A percentile compares a stretch with the other conserved stretches of the same genome.
These are phyloP conservation scores for Arothron firmamentum DNA, from an alignment of 2,113 vertebrate species.

Conservation along the genomic window DNA sequence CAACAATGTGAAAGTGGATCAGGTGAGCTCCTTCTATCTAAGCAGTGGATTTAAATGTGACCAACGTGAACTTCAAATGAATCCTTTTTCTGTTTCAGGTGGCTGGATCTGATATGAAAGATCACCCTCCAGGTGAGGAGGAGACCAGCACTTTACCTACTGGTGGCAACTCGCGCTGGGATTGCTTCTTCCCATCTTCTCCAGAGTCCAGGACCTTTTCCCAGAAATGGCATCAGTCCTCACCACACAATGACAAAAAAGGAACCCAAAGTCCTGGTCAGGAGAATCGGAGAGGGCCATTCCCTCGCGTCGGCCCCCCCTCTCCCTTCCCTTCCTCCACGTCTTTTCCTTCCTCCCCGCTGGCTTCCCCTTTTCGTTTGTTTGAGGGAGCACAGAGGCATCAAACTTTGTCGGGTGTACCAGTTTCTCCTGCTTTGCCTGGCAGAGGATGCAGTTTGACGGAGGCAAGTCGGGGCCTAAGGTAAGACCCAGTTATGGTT, in stretches of 20 bases:
- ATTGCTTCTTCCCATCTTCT: slow-evolving; percentile 34
- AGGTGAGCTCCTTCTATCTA: slow-evolving; percentile 66
- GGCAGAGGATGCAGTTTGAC: slow-evolving; percentile 60
- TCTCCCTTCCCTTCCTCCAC: slow-evolving; percentile 37
- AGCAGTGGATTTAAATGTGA: too few relatives aligned
- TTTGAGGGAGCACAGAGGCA: slow-evolving; percentile 56
- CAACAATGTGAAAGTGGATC: slow-evolving; percentile 84
- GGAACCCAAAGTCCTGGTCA: slow-evolving; percentile 17
- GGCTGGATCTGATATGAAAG: slow-evolving; percentile 72
- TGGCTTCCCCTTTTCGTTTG: slow-evolving; percentile 57
- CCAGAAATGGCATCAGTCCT: slow-evolving; percentile 33
- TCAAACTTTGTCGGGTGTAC: slow-evolving; percentile 15
- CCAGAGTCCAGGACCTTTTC: slow-evolving; percentile 25
- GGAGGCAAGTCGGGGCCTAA: slow-evolving; percentile 46
- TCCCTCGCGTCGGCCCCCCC: slow-evolving; percentile 25
- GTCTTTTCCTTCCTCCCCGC: slow-evolving; percentile 63
- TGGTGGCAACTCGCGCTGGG: slow-evolving; percentile 55
- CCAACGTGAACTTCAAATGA: too few relatives aligned
- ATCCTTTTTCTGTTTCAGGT: slow-evolving; percentile 63
- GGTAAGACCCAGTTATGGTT: slow-evolving; percentile 51
- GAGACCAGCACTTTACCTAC: slow-evolving; percentile 32
- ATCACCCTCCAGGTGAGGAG: slow-evolving; percentile 60
- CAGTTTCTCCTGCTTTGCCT: slow-evolving; percentile 59
- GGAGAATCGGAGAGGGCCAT: slow-evolving; percentile 32
- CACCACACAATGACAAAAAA: slow-evolving; percentile 32